Conservation (phyloP, 2,113 vertebrate genomes). For the Thomomys bottae region DNA sequence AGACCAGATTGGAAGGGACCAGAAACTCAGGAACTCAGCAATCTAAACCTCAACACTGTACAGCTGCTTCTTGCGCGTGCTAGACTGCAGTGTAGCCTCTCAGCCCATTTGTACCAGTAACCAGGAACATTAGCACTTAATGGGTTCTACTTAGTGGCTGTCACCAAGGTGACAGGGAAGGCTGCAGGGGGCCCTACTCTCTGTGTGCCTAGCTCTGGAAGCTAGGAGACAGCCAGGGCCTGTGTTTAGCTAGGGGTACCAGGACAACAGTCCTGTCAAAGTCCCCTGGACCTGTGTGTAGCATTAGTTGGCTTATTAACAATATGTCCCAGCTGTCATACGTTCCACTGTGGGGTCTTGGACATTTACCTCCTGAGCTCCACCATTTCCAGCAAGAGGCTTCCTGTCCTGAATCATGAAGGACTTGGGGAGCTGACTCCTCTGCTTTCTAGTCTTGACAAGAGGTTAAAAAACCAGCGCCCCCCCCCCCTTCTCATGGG, state of each 20-base stretch:
- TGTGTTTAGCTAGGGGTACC: rapidly evolving
- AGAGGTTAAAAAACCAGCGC: background rate
- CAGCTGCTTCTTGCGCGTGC: background rate
- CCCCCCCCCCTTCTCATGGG: background rate
- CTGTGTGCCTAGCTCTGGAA: background rate
- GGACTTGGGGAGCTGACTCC: background rate
- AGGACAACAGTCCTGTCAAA: background rate
- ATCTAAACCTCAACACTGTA: rapidly evolving
- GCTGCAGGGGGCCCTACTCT: background rate
- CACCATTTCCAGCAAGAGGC: background rate
- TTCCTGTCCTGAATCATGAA: rapidly evolving
- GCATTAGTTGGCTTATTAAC: background rate
- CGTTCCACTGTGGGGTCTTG: no score
- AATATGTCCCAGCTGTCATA: rapidly evolving
- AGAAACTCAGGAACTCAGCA: background rate
- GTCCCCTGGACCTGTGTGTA: rapidly evolving
- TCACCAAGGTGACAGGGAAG: background rate
- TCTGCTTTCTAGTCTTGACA: background rate
- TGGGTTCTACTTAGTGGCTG: background rate
- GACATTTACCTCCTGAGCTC: background rate
- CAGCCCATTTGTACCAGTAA: background rate
- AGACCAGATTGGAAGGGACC: background rate
- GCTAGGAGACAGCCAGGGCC: background rate
- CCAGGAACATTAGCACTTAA: background rate
- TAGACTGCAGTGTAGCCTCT: background rate